Base-by-base conservation (phyloP, 2,797 vertebrate species). In the Megalops cyprinoides region DNA sequence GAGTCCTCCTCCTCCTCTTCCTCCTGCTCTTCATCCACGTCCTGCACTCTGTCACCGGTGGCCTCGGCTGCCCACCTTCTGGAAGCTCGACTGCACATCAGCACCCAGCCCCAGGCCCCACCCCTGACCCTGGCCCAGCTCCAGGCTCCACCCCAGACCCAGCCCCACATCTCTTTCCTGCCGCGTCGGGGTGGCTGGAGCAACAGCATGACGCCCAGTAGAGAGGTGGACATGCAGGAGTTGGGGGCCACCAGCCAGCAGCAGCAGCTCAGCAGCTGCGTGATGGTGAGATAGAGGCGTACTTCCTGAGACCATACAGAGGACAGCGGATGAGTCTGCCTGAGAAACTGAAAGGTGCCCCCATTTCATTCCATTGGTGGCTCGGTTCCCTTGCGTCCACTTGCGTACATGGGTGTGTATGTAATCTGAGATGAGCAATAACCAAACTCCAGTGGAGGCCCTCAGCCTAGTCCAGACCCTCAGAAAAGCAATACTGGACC, bases 61-160 rank as follows among this genome's bases (percentile, higher is more conserved):
- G 93, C 93, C 20, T 97, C 97, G 0, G 94, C 97, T 1, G 95
- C 97, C 76, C 96, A 94, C 87, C 96, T 99, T 4, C 92, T 98
- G 10, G 97, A 96, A 88, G 83, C 96, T 3, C 96, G 92, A 56
- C 93, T 99, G 81, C 96, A 94, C 92, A 97, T 99, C 93, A 96
- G 96, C 86, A 91, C 82, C 86, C 93, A 86, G 20, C 74, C 87
- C 10, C 79, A 82, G 62, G 90, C 89, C 46, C 83, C 91, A 1
- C 55, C 81, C 0, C 90, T n/a, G n/a, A n/a, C n/a, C n/a, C n/a
- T n/a, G n/a, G n/a, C n/a, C n/a, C 93, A 91, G 10, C 86, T 85
- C 1, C 79, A 82, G 62, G 90, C 89, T 48, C 83, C 91, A 1
- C 55, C 81, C 0, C 90, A 90, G 14, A 85, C 90, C 56, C 88